These are phyloP conservation scores for Drosophila pandora DNA, from an alignment of 1,140 invertebrate genomes.

Conservation along the genomic window DNA sequence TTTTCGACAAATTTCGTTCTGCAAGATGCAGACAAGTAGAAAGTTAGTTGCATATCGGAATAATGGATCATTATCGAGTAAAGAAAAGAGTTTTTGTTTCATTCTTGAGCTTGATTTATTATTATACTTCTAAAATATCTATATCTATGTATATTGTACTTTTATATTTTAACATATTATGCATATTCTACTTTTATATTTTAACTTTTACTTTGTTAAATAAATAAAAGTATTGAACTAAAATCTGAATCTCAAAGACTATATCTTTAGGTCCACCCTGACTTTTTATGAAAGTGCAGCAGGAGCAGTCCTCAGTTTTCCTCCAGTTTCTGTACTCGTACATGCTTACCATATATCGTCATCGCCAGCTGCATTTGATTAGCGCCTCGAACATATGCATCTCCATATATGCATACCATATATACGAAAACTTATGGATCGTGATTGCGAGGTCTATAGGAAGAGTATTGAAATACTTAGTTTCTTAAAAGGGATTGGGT, in stretches of 20 bases:
- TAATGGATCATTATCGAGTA: not conserved
- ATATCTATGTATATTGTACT: too few species aligned
- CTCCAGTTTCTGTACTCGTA: constrained; percentile 5
- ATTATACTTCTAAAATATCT: too few species aligned
- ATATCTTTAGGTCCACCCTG: constrained; percentile 38
- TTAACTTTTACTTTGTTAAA: not conserved
- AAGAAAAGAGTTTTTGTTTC: not conserved
- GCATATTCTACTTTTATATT: too few species aligned
- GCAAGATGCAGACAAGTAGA: not conserved
- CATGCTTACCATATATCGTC: constrained; percentile 28
- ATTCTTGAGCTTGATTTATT: not conserved
- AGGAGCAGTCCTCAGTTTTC: constrained; percentile 16
- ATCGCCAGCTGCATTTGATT: constrained; percentile 72
- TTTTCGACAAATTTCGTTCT: constrained; percentile 12
- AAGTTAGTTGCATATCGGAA: constrained; percentile 5
- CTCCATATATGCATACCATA: constrained; percentile 4
- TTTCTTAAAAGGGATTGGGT: not conserved
- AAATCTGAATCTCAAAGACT: not conserved
- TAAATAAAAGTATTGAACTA: not conserved
- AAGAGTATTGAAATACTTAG: constrained; percentile 7
- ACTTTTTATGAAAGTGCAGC: constrained; percentile 6
- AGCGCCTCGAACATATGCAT: constrained; percentile 41
- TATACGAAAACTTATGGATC: constrained; percentile 1
- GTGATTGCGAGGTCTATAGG: not conserved
- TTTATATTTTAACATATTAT: not conserved